Evolutionary conservation across 2,113 vertebrate genomes (phyloP).

Genomic region (Etheostoma spectabile): DNA sequence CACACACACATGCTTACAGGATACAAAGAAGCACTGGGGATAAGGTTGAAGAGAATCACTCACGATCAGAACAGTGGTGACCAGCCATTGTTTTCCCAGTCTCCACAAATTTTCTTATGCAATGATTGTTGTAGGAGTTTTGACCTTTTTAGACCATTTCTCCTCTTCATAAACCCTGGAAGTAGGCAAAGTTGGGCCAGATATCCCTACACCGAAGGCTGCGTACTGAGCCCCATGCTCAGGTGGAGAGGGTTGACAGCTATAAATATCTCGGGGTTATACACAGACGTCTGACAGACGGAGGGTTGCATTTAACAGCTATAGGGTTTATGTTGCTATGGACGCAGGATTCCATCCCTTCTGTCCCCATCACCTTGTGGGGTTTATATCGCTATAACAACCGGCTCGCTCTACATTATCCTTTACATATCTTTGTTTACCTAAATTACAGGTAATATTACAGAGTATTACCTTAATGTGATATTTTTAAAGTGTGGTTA

Average conservation of each 20-base stretch:
- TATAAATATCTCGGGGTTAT: no score
- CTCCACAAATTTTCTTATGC: background rate
- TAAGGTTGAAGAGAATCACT: background rate
- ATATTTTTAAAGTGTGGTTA: background rate
- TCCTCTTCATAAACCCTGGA: background rate
- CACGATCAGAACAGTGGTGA: background rate
- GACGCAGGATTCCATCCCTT: no score
- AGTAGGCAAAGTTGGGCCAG: background rate
- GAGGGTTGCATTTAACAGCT: no score
- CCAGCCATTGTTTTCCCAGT: constrained; percentile 2
- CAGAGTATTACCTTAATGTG: background rate
- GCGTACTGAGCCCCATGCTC: no score
- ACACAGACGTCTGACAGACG: no score
- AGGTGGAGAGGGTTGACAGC: no score
- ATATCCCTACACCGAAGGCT: background rate
- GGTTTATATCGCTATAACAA: no score
- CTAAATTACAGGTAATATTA: background rate
- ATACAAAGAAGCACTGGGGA: background rate
- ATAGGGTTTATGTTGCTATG: no score
- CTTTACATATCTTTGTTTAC: no score
- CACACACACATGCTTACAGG: background rate
- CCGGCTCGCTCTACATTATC: no score
- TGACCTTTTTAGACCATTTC: background rate
- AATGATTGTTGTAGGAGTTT: background rate
- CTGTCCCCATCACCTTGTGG: no score